A percentile compares a stretch with the other conserved stretches of the same genome.
These are phyloP conservation scores for Bucco capensis DNA, from an alignment of 2,113 vertebrate genomes.

Conservation along the genomic window DNA sequence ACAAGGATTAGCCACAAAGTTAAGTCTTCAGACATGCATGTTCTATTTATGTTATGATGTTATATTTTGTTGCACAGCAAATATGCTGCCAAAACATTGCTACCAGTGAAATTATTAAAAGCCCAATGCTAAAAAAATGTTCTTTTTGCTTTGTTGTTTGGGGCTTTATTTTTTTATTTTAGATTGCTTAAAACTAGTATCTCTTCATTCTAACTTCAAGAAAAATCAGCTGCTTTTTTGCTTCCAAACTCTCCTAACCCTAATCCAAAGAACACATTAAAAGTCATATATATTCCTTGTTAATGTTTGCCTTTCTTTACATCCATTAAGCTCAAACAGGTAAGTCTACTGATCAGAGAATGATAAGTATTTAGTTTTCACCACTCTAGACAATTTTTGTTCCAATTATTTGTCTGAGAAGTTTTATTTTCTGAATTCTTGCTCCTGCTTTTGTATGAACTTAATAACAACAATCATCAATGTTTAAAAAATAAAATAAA, in stretches of 20 bases:
- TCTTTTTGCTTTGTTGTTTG: neutral
- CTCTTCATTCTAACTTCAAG: neutral
- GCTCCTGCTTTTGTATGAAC: neutral
- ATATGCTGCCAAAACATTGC: neutral
- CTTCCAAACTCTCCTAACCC: neutral
- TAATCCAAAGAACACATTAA: neutral
- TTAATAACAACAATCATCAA: no score
- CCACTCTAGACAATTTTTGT: neutral
- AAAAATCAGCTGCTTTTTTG: neutral
- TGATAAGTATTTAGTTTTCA: neutral
- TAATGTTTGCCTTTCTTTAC: neutral
- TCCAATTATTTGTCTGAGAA: neutral
- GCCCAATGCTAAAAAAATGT: neutral
- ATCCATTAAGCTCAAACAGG: neutral
- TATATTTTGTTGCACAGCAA: neutral
- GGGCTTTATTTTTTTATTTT: neutral
- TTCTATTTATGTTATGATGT: neutral
- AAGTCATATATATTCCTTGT: neutral
- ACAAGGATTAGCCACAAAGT: neutral
- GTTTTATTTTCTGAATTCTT: neutral
- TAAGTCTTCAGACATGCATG: fast-evolving
- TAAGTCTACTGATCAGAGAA: neutral
- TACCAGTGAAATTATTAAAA: neutral
- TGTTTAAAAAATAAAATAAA: no score
- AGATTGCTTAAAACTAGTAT: neutral